Evolutionary conservation across 2,797 vertebrate genomes (phyloP), one percentile per base, ranked within the genome.

Genomic region (Sebastes steindachneri): DNA sequence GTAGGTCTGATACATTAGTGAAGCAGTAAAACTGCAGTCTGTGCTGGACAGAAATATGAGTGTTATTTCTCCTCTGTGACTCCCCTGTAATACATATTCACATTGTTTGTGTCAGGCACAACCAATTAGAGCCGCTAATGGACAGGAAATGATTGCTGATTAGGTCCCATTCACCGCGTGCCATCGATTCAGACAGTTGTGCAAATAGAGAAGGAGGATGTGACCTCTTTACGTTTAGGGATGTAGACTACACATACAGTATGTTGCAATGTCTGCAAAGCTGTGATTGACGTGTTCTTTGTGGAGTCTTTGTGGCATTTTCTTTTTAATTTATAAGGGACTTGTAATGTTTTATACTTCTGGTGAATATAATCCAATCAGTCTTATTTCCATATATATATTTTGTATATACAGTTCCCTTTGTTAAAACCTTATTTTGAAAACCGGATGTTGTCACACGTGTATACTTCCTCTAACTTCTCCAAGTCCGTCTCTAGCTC

Each of bases 91-190:
- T 17, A 26, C 55, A 35, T 55, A 8, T 55, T 55, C 28, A 29
- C 53, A 12, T 26, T 26, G 63, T 21, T 0, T 53, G 55, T 75
- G 26, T 82, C 63, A 63, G 4, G 45, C 68, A 58, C 23, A 79
- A 25, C 10, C 70, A 73, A 74, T 83, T 77, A 68, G 64, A 68
- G 19, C 67, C 41, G 57, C 82, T 83, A 84, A 86, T 82, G 78
- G 70, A 74, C 68, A 70, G 84, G 73, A 88, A 75, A 76, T 59
- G 51, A 75, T 66, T 35, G 48, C 58, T 74, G 25, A 58, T 83
- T 26, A 33, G 53, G 3, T 72, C 75, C 35, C 73, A 55, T 69
- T 76, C 57, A 35, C 2, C 0, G 28, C 0, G 23, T 53, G 45
- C 55, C 19, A 14, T 79, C 23, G 54, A 23, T 23, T 62, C 70